These are phyloP conservation scores for Gnathonemus longibarbis DNA, from an alignment of 2,113 vertebrate species.

Conservation along the genomic window DNA sequence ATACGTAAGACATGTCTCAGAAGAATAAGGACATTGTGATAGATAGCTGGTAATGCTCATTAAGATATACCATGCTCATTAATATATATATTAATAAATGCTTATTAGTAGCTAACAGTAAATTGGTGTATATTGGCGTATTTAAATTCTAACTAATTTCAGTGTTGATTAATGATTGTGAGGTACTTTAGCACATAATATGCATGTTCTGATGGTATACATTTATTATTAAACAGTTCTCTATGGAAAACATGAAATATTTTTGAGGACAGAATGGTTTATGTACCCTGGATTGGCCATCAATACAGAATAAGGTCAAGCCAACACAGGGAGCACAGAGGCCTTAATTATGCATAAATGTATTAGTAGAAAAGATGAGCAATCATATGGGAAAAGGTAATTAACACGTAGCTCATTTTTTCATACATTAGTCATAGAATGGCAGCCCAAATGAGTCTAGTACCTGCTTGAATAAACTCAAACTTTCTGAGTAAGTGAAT, in stretches of 20 bases:
- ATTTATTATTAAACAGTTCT: slow-evolving; percentile 8
- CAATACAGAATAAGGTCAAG: neutral
- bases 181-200: neutral
- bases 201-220: neutral
- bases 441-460: slow-evolving; percentile 4
- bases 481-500: neutral
- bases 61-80: neutral
- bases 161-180: neutral
- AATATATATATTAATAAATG: neutral
- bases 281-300: neutral
- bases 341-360: neutral
- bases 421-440: neutral
- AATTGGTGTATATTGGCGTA: neutral
- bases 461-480: neutral
- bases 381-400: slow-evolving; percentile 7
- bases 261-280: neutral
- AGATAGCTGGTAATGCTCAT: neutral
- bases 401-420: neutral
- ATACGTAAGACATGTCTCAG: neutral
- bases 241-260: neutral
- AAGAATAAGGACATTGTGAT: neutral
- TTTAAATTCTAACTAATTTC: neutral
- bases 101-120: neutral
- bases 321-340: neutral
- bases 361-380: neutral